Evolutionary conservation across 2,797 vertebrate genomes (phyloP), one percentile per base, ranked within the genome.

Genomic region (Nannoperca australis): DNA sequence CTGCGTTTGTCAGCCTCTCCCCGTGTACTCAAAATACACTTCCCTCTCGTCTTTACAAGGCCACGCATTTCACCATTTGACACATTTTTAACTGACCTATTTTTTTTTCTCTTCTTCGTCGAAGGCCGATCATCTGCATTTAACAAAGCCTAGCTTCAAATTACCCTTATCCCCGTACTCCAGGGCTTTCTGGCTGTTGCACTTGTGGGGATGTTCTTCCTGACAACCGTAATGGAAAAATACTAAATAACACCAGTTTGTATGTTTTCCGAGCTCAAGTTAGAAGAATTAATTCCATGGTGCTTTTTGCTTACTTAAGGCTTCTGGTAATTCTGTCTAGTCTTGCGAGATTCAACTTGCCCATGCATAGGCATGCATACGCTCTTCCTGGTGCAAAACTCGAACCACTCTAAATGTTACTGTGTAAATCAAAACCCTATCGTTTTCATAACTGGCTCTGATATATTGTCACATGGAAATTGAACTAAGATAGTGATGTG

Each of bases 91-190:
- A 79, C 72, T 87, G 88, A 90, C 85, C 70, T 51, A 72, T 77
- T 90, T 87, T 71, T 91, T 91, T 88, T 85, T 2, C 24, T 27
- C 24, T 27, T 27, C 24, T 27, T 27, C 88, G 74, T 32, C 60
- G 78, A 87, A 76, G 77, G 64, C 73, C 70, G 72, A 84, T 85
- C 66, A 63, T 79, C 62, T 66, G 58, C 45, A 47, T 81, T 84
- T 73, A 81, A 90, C 84, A 92, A 89, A 90, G 82, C 70, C 42
- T 45, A 49, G 85, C 73, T 86, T 90, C 81, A 86, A 90, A 93
- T 92, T 92, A 91, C 89, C 63, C 88, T 83, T 78, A 82, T 81
- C 56, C 85, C 22, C 74, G 76, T n/a, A 62, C 88, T 88, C 44
- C 18, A 15, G 61, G 66, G 75, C 51, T 84, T 83, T 88, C 81